Percentiles rank a stretch among this genome's conserved stretches.
Evolutionary conservation across 2,888 invertebrate genomes (phyloP).

Genomic region (Andrena camellia): DNA sequence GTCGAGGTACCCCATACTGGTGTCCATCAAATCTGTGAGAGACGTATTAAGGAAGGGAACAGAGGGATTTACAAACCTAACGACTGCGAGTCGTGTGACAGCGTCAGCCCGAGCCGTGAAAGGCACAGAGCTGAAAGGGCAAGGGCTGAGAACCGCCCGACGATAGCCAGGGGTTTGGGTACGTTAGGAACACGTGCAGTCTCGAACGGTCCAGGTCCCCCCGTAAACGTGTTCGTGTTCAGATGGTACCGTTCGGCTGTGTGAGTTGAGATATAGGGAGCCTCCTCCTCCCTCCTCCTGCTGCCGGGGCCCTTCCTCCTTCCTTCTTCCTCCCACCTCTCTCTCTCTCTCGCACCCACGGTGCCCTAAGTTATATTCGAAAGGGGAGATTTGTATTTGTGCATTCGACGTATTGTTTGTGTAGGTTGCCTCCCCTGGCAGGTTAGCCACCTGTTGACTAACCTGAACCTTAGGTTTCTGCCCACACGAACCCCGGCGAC

Average conservation of each 20-base stretch:
- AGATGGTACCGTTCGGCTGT: slow-evolving; percentile 77
- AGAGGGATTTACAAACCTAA: not conserved
- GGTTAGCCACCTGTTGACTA: slow-evolving; percentile 85
- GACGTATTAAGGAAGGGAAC: not conserved
- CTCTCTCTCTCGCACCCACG: slow-evolving; percentile 19
- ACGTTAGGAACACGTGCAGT: slow-evolving; percentile 85
- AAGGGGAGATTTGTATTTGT: slow-evolving; percentile 83
- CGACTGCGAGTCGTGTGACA: not conserved
- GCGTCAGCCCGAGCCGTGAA: not conserved
- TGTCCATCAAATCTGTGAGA: not conserved
- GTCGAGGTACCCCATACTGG: not conserved
- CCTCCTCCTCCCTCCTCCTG: slow-evolving; percentile 67
- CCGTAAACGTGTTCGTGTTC: slow-evolving; percentile 82
- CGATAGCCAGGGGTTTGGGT: slow-evolving; percentile 81
- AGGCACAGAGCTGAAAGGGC: slow-evolving; percentile 1
- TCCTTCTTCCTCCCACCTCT: slow-evolving; percentile 51
- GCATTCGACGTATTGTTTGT: slow-evolving; percentile 84
- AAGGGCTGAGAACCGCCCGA: slow-evolving; percentile 80
- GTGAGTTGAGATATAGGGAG: slow-evolving; percentile 82
- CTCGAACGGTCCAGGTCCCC: slow-evolving; percentile 82
- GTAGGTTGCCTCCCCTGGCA: slow-evolving; percentile 82
- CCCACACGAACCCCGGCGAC: slow-evolving; percentile 79
- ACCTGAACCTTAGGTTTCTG: slow-evolving; percentile 81
- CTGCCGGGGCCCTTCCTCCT: slow-evolving; percentile 52
- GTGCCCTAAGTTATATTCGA: slow-evolving; percentile 77